Percentiles rank a stretch among this genome's conserved stretches.
Conservation (phyloP, 23 tunicate species). For the Trididemnum nubilum region DNA sequence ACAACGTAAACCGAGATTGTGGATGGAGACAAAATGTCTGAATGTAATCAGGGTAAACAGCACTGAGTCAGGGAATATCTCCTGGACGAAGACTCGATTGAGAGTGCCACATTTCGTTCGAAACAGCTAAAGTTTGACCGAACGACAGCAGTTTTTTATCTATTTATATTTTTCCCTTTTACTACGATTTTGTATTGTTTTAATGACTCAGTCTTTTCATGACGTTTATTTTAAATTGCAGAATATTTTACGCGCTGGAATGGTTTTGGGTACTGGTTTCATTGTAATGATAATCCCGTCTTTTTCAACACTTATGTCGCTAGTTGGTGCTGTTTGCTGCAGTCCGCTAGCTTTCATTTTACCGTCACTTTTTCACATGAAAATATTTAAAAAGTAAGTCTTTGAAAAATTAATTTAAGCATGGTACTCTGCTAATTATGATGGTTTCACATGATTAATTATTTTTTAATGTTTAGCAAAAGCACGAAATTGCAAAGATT, state of each 20-base stretch:
- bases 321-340: conserved; percentile 86
- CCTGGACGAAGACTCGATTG: too few relatives aligned
- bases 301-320: conserved; percentile 84
- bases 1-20: too few relatives aligned
- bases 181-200: too few relatives aligned
- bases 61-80: too few relatives aligned
- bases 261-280: conserved; percentile 64
- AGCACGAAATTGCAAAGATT: conserved; percentile 10
- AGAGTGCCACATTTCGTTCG: too few relatives aligned
- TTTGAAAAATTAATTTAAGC: neutral
- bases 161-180: neutral
- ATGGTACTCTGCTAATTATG: neutral
- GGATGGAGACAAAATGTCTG: too few relatives aligned
- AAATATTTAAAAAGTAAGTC: conserved; percentile 63
- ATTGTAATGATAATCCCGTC: conserved; percentile 83
- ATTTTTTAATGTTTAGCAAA: neutral
- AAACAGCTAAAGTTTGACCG: too few relatives aligned
- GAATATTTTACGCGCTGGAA: conserved; percentile 64
- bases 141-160: neutral
- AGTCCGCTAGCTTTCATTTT: conserved; percentile 78
- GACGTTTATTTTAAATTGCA: too few relatives aligned
- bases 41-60: too few relatives aligned
- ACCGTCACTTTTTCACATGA: conserved; percentile 83
- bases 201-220: too few relatives aligned
- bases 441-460: neutral